Base-by-base conservation (phyloP, 2,888 invertebrate genomes). In the Eilema sororculum region DNA sequence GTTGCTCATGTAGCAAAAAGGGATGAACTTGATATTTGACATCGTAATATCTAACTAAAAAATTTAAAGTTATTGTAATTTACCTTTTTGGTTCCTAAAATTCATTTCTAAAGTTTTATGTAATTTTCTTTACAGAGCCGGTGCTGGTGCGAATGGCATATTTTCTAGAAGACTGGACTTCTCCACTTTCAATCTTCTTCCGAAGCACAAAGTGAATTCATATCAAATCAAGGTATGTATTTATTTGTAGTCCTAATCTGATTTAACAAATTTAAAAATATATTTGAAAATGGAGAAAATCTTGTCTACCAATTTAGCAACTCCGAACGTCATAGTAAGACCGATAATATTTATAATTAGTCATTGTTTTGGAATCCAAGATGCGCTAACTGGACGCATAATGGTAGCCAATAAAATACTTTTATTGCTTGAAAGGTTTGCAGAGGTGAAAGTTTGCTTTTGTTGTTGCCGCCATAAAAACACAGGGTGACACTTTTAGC, bases 201-300 rank as follows among this genome's bases (percentile, higher is more conserved):
- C 99, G 82, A 97, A 97, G 93, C 98, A 98, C 92, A 99, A 99
- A 96, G 97, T 99, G 91, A 99, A 99, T 96, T 99, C 99, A 89
- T 99, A 99, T 96, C 99, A 99, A 96, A 99, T 99, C 92, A 99
- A 99, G 98, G 99, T 98, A 96, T 57, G 72, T 77, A 57, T 16
- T 65, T 12, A 20, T 33, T 65, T 30, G 20, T 52, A 10, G 33
- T 8, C 16, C 12, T 57, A 13, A 33, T n/a, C n/a, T n/a, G n/a
- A n/a, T n/a, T n/a, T n/a, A n/a, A n/a, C n/a, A n/a, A n/a, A n/a
- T n/a, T n/a, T 33, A 61, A 61, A 37, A 61, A 33, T n/a, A 61
- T 12, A 30, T 30, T 30, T 37, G 16, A 37, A 37, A 33, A 33
- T 33, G 30, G 30, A 60, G 10, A 30, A n/a, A 10, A 10, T 33